Evolutionary conservation across 2,888 invertebrate species (phyloP), one percentile per base, ranked within the genome.

Genomic region (Artemia sp.): DNA sequence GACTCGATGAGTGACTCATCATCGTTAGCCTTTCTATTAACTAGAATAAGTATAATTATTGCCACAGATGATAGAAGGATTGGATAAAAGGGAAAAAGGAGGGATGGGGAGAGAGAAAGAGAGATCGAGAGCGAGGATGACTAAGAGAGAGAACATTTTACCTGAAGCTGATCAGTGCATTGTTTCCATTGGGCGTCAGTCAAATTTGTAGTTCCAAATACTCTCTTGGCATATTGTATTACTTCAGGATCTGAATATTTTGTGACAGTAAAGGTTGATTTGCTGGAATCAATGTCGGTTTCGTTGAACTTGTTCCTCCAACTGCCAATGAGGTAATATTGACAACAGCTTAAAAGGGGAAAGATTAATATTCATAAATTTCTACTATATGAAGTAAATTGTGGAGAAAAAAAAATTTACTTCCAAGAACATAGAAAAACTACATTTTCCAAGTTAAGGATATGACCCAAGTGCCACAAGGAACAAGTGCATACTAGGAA

Each of bases 121-220:
- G 38, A 38, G 38, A 38, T 1, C 38, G 38, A 38, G 38, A 38
- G 19, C 19, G 19, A n/a, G n/a, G n/a, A n/a, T n/a, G n/a, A n/a
- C n/a, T 19, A 19, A 19, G 19, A 19, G 19, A 19, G 19, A 19
- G 1, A 19, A 38, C 4, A 38, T 38, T 38, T 69, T n/a, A 91
- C 86, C 80, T 93, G 92, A 75, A 88, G 90, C 77, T 92, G 91
- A 77, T 92, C 92, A 77, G 92, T 91, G 71, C 91, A 89, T 75
- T 92, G 92, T 76, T 87, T 88, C 92, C 92, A 92, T 74, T 92
- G 91, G 72, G 91, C 92, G 70, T 87, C 86, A 64, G 83, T 85
- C 0, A 92, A 80, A 77, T 88, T 87, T 0, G 85, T 83, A 0
- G 87, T 85, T 0, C 92, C 92, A 75, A 88, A 93, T 69, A 90